Conservation (phyloP, 1,140 invertebrate species). For the Cyclargus thomasi region DNA sequence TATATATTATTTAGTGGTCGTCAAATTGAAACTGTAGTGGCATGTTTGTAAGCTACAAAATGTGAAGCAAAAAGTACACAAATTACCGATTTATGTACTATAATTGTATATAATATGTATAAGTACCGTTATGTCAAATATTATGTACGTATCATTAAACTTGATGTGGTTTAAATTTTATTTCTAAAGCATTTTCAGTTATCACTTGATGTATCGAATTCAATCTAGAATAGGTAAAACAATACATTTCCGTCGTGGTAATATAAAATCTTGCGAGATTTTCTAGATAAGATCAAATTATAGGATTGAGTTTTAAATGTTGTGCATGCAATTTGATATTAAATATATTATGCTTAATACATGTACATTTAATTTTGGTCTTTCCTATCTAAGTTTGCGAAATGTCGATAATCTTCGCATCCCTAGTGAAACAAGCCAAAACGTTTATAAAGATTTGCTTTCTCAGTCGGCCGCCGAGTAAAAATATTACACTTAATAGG, state of each 20-base stretch:
- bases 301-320: neutral
- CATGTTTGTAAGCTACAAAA: too few species aligned
- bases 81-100: too few species aligned
- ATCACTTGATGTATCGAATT: neutral
- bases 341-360: neutral
- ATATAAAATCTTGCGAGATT: neutral
- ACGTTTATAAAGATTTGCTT: conserved; percentile 17
- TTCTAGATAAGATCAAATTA: neutral
- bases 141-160: too few species aligned
- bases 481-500: conserved; percentile 50
- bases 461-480: conserved; percentile 24
- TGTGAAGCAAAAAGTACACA: too few species aligned
- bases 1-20: too few species aligned
- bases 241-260: neutral
- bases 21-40: too few species aligned
- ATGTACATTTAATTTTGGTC: neutral
- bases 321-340: neutral
- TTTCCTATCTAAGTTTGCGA: neutral
- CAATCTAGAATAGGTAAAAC: neutral
- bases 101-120: too few species aligned
- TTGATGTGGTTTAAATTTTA: too few species aligned
- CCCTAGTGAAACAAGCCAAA: conserved; percentile 2
- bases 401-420: neutral
- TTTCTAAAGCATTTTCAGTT: neutral
- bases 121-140: too few species aligned